Percentiles rank a stretch among this genome's conserved stretches.
phyloP scores from a whole-genome alignment of 2,113 vertebrate genomes.

The Cheilinus undulatus region DNA sequence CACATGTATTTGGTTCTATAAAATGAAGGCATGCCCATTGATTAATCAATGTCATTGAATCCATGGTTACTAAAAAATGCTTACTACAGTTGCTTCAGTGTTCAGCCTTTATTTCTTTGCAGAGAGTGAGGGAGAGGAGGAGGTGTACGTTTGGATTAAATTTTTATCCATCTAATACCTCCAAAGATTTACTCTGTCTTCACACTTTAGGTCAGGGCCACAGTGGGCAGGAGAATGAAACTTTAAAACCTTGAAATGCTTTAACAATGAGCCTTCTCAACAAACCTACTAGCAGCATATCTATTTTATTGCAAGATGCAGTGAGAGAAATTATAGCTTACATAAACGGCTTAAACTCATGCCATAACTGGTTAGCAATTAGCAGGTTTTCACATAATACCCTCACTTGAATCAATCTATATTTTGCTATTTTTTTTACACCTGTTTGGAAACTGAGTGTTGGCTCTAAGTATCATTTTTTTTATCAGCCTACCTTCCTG shows the following conservation, averaged over 20 bases:
- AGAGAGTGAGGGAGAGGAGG: neutral
- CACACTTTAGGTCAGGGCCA: neutral
- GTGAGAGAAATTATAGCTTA: neutral
- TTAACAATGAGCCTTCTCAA: neutral
- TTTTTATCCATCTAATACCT: neutral
- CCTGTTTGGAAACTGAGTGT: neutral
- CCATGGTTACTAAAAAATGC: neutral
- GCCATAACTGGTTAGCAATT: neutral
- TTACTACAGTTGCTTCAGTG: neutral
- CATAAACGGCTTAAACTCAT: neutral
- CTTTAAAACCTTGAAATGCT: neutral
- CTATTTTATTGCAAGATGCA: neutral
- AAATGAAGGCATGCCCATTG: neutral
- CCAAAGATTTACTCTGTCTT: neutral
- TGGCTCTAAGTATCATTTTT: constrained; percentile 20
- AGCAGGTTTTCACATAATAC: neutral
- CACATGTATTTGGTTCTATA: no score
- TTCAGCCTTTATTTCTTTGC: neutral
- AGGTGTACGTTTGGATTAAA: neutral
- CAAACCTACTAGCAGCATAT: neutral
- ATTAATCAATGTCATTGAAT: neutral
- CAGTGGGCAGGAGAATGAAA: neutral
- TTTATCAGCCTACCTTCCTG: neutral
- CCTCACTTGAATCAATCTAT: neutral
- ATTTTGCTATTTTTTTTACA: neutral